phyloP scores from a whole-genome alignment of 2,113 vertebrate genomes.

The Psittacus erithacus region DNA sequence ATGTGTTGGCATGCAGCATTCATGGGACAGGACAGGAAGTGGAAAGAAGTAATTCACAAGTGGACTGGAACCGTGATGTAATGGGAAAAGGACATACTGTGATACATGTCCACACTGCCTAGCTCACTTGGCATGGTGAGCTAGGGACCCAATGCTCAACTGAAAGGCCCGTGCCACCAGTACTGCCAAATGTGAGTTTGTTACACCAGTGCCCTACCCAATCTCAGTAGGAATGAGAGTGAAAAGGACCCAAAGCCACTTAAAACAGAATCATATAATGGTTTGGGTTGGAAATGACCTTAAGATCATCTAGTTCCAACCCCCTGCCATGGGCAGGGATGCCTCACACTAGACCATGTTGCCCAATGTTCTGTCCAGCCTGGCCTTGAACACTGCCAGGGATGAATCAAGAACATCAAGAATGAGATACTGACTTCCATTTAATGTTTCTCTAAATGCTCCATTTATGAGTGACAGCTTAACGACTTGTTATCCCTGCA shows the following conservation, averaged over 20 bases:
- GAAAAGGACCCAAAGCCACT: neutral
- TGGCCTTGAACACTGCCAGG: neutral
- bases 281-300: neutral
- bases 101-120: neutral
- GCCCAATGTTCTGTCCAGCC: neutral
- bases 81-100: neutral
- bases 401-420: neutral
- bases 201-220: no score
- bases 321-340: neutral
- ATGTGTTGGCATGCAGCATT: neutral
- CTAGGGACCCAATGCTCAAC: neutral
- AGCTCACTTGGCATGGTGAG: neutral
- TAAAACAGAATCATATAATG: neutral
- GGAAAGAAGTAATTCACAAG: neutral
- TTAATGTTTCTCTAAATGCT: neutral
- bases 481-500: neutral
- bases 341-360: neutral
- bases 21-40: neutral
- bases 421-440: neutral
- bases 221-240: neutral
- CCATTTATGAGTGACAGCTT: neutral
- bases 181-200: rapidly evolving
- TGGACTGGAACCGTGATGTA: neutral
- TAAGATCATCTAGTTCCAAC: neutral
- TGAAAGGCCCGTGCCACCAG: neutral